Conservation (phyloP, 2,888 invertebrate species). For the Empis livida region DNA sequence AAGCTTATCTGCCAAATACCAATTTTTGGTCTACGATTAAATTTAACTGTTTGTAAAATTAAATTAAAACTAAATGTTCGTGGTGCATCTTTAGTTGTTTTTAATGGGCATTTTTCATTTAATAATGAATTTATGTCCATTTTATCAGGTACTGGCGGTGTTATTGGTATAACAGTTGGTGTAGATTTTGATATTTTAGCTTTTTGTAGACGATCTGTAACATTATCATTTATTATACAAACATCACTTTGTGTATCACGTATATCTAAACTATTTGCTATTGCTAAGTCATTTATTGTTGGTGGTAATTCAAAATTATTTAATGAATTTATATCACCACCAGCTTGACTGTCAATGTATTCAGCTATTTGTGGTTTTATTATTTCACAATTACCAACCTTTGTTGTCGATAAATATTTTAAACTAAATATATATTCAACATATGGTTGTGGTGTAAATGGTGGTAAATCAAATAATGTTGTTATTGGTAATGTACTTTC, state of each 20-base stretch:
- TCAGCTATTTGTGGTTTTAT: slow-evolving; percentile 4
- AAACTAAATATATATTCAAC: slow-evolving; percentile 23
- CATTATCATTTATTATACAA: not conserved
- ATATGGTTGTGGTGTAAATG: slow-evolving; percentile 16
- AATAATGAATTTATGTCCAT: slow-evolving; percentile 5
- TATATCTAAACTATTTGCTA: not conserved
- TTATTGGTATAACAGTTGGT: not conserved
- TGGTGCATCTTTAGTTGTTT: slow-evolving; percentile 6
- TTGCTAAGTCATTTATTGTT: slow-evolving; percentile 1
- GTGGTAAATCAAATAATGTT: slow-evolving; percentile 18
- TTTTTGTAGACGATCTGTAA: not conserved
- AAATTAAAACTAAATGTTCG: slow-evolving; percentile 13
- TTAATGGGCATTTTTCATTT: slow-evolving; percentile 4
- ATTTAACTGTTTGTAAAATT: slow-evolving; percentile 11
- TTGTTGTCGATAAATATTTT: slow-evolving; percentile 16
- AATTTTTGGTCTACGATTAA: slow-evolving; percentile 10
- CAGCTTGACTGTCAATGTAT: slow-evolving; percentile 12
- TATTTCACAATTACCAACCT: slow-evolving; percentile 9
- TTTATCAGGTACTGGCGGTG: no score
- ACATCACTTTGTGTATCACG: not conserved
- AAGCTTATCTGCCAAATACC: slow-evolving; percentile 17
- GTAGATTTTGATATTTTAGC: not conserved
- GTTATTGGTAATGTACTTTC: slow-evolving; percentile 6
- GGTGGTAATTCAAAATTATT: slow-evolving; percentile 10
- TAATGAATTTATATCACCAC: slow-evolving; percentile 11